A percentile compares a stretch with the other conserved stretches of the same genome.
These are phyloP conservation scores for Acanthisitta chloris DNA, from an alignment of 2,113 vertebrate genomes.

Conservation along the genomic window DNA sequence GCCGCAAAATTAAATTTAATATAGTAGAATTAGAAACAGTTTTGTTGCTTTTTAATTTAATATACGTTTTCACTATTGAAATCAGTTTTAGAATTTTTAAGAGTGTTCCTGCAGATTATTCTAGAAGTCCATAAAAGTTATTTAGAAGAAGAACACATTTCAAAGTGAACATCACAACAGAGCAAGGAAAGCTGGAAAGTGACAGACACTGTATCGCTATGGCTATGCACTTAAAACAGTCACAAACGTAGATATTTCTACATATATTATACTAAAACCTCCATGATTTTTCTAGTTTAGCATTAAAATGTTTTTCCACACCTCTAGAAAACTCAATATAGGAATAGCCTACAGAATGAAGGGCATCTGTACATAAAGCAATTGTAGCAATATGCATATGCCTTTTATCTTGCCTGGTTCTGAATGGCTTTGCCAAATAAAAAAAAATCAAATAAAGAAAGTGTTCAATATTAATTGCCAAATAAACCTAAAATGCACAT, in stretches of 20 bases:
- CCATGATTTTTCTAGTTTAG: not conserved
- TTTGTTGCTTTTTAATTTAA: not conserved
- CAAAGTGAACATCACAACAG: not conserved
- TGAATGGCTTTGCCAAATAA: not conserved
- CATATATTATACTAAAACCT: not conserved
- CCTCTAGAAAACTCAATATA: not conserved
- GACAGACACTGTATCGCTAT: not conserved
- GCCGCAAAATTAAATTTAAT: not conserved
- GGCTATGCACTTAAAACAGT: not conserved
- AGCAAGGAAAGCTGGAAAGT: not conserved
- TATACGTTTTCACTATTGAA: not conserved
- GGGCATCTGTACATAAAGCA: not conserved
- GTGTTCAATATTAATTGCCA: not conserved
- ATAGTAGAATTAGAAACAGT: not conserved
- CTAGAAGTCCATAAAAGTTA: not conserved
- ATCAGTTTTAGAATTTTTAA: not conserved
- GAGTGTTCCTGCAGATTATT: not conserved
- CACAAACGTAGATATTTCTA: not conserved
- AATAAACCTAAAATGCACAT: not conserved
- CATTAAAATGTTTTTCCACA: not conserved
- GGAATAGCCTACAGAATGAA: not conserved
- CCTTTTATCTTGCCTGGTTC: not conserved
- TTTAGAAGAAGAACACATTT: not conserved
- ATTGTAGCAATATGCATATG: not conserved
- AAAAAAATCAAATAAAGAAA: not conserved